Conservation (phyloP, 2,113 vertebrate species). For the Zingel zingel region DNA sequence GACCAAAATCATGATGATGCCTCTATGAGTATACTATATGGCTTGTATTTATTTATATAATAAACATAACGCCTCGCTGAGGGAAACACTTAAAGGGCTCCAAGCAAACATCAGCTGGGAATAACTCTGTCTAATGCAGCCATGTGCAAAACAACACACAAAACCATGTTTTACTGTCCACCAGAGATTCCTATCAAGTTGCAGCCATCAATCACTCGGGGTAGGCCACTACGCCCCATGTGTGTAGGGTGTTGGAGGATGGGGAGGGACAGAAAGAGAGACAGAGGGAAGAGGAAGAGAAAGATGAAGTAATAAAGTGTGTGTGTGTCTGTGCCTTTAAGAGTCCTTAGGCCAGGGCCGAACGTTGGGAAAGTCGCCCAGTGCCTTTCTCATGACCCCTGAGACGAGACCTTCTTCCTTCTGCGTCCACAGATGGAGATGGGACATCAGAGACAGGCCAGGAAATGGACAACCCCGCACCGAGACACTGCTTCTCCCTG, state of each 20-base stretch:
- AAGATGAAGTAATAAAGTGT: conserved; percentile 18
- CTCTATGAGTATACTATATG: conserved; percentile 28
- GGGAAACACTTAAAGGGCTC: conserved; percentile 21
- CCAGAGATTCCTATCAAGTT: conserved; percentile 41
- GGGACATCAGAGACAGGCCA: conserved; percentile 46
- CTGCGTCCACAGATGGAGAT: conserved; percentile 65
- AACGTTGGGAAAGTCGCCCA: conserved; percentile 89
- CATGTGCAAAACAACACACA: conserved; percentile 51
- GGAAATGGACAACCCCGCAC: background rate
- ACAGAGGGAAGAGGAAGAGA: conserved; percentile 13
- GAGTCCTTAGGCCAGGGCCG: conserved; percentile 60
- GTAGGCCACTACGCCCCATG: background rate
- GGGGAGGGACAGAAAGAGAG: conserved; percentile 23
- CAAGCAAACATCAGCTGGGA: conserved; percentile 42
- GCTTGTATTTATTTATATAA: conserved; percentile 24
- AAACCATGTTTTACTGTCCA: conserved; percentile 49
- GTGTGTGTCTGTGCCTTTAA: conserved; percentile 75
- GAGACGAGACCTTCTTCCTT: conserved; percentile 71
- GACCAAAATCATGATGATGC: conserved; percentile 22
- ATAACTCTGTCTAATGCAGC: conserved; percentile 49
- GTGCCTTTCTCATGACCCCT: conserved; percentile 92
- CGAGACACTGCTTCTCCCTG: background rate
- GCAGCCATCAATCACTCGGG: conserved; percentile 27
- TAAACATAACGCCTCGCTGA: conserved; percentile 8
- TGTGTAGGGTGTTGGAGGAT: background rate